Conservation (phyloP, 2,888 invertebrate species). For the Trilocha varians region DNA sequence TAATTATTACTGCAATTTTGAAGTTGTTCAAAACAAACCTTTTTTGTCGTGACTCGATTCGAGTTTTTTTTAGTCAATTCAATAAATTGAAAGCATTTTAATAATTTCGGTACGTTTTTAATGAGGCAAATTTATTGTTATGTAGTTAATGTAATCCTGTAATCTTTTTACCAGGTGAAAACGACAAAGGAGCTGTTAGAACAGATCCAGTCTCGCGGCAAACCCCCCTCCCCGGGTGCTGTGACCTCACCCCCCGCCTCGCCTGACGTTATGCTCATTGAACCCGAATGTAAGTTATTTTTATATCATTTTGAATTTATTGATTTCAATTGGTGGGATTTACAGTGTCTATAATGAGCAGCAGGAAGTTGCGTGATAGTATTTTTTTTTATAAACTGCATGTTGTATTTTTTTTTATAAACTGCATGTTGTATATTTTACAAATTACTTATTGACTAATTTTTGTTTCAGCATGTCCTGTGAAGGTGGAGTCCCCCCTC, state of each 20-base stretch:
- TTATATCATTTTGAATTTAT: neutral
- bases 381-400: neutral
- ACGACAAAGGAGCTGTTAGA: constrained; percentile 85
- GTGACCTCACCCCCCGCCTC: constrained; percentile 29
- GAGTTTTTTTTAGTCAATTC: too few relatives aligned
- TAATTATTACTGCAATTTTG: too few relatives aligned
- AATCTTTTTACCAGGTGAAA: constrained; percentile 51
- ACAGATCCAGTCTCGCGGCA: constrained; percentile 78
- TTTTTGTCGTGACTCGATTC: too few relatives aligned
- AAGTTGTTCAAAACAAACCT: too few relatives aligned
- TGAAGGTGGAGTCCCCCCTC: constrained; percentile 48
- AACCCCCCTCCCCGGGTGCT: constrained; percentile 25
- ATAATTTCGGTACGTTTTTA: too few relatives aligned
- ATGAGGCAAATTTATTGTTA: too few relatives aligned
- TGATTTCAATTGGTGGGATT: neutral
- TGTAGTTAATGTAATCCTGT: too few relatives aligned
- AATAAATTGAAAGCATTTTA: too few relatives aligned
- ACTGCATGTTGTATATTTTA: too few relatives aligned
- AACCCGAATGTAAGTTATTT: constrained; percentile 40
- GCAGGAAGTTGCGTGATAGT: too few relatives aligned
- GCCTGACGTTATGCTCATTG: constrained; percentile 63
- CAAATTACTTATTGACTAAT: too few relatives aligned
- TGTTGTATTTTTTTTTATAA: neutral
- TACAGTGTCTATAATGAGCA: too few relatives aligned
- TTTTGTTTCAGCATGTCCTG: constrained; percentile 22